These are phyloP conservation scores for Pagetopsis macropterus DNA, from an alignment of 2,797 vertebrate species.

Conservation along the genomic window DNA sequence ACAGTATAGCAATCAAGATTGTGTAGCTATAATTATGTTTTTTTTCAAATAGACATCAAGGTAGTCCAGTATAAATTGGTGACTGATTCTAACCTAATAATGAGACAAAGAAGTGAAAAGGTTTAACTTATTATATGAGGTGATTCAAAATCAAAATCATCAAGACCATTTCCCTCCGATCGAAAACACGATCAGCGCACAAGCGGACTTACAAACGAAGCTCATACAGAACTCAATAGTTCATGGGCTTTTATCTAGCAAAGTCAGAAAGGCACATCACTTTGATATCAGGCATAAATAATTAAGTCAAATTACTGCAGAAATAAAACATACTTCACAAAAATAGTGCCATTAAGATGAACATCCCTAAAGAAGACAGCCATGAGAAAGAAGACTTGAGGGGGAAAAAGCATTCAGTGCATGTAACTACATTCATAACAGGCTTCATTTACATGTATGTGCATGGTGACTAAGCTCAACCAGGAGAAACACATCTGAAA, in stretches of 20 bases:
- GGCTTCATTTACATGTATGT: conserved; percentile 81
- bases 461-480: conserved; percentile 72
- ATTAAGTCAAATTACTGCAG: conserved; percentile 80
- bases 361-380: conserved; percentile 50
- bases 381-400: conserved; percentile 58
- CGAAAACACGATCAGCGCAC: conserved; percentile 61
- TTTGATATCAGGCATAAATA: conserved; percentile 86
- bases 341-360: conserved; percentile 77
- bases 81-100: conserved; percentile 29
- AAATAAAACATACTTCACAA: conserved; percentile 77
- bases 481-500: conserved; percentile 70
- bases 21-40: conserved; percentile 21
- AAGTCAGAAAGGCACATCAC: conserved; percentile 88
- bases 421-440: conserved; percentile 88
- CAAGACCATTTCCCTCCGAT: conserved; percentile 47
- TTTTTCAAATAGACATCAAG: conserved; percentile 44
- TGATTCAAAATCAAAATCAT: conserved; percentile 62
- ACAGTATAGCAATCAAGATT: conserved; percentile 30
- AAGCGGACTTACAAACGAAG: conserved; percentile 67
- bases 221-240: conserved; percentile 67
- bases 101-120: conserved; percentile 30
- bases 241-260: conserved; percentile 72
- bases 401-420: conserved; percentile 81
- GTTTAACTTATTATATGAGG: conserved; percentile 33
- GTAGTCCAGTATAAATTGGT: conserved; percentile 15